Evolutionary conservation across 92 coral and sea anemone species (phyloP), one percentile per base, ranked within the genome.

Genomic region (Epizoanthus stellaris): DNA sequence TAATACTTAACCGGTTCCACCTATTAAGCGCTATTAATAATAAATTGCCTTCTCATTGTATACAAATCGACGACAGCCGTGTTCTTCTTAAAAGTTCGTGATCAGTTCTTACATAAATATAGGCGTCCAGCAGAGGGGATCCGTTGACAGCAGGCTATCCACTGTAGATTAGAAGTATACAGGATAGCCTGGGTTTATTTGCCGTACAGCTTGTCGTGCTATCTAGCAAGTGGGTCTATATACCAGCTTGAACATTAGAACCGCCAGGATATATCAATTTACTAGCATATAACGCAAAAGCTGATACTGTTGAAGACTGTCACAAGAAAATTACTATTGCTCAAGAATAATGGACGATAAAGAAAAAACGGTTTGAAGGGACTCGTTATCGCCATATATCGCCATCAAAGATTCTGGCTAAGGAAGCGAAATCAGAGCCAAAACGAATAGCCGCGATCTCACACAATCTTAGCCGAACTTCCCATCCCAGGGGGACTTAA

Each of bases 1-100:
- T 67, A 63, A 72, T 75, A 83, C 80, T 90, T 49, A 77, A 72
- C 80, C 70, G 87, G 81, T 90, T 75, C 90, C 89, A 86, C 87
- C 90, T 69, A 68, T 87, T 76, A 90, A 45, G 59, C 20, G 76
- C 2, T 21, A 49, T 86, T 21, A 82, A 90, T 90, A 64, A 90
- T 82, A 49, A 8, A 90, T 90, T 23, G 70, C 54, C 40, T 19
- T 21, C 62, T 63, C 38, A 79, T 42, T 79, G 53, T 79, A 43
- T 42, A 79, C 83, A 79, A 52, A 73, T 61, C 60, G 5, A 42
- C 82, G 53, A 62, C 42, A 63, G 60, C 72, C 13, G n/a, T 45
- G n/a, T 62, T 79, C 72, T 64, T 79, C 42, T 21, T 61, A 61
- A 43, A 42, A 40, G 17, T 45, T 43, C 49, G 42, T 16, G 72